phyloP scores from a whole-genome alignment of 23 tunicate species.

The Diplosoma virens region DNA sequence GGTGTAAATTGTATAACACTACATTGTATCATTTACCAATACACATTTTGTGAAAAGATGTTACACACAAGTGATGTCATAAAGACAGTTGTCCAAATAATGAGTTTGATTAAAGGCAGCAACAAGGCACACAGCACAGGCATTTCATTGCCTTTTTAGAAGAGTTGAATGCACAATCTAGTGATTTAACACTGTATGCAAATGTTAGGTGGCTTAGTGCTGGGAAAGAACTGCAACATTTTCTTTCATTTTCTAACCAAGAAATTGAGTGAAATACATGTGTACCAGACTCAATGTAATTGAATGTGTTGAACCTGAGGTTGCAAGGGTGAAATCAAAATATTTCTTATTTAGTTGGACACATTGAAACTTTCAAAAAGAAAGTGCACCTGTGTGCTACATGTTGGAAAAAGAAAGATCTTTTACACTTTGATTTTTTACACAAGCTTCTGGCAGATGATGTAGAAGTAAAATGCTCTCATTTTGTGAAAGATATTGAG shows the following conservation, averaged over 20 bases:
- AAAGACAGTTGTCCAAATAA: slow-evolving; percentile 34
- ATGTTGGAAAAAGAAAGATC: slow-evolving; percentile 41
- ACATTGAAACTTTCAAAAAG: slow-evolving; percentile 33
- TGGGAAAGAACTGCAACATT: slow-evolving; percentile 49
- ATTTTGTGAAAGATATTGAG: slow-evolving; percentile 30
- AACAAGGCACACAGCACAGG: slow-evolving; percentile 41
- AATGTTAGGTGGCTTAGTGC: slow-evolving; percentile 62
- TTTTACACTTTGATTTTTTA: slow-evolving; percentile 48
- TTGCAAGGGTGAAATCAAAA: slow-evolving; percentile 48
- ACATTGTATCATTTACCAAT: slow-evolving; percentile 67
- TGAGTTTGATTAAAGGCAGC: slow-evolving; percentile 52
- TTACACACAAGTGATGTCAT: slow-evolving; percentile 49
- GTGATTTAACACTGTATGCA: slow-evolving; percentile 36
- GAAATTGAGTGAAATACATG: slow-evolving; percentile 20
- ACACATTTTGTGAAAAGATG: slow-evolving; percentile 47
- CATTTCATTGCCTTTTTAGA: slow-evolving; percentile 33
- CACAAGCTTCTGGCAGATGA: slow-evolving; percentile 32
- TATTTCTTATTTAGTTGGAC: slow-evolving; percentile 49
- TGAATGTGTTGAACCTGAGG: slow-evolving; percentile 51
- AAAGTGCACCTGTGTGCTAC: slow-evolving; percentile 31
- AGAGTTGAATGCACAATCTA: slow-evolving; percentile 40
- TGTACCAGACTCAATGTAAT: slow-evolving; percentile 42
- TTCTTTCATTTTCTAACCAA: slow-evolving; percentile 49
- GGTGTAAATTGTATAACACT: slow-evolving; percentile 48
- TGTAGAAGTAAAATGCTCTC: slow-evolving; percentile 27